Evolutionary conservation across 2,888 invertebrate species (phyloP).

Genomic region (Eupithecia subfuscata): DNA sequence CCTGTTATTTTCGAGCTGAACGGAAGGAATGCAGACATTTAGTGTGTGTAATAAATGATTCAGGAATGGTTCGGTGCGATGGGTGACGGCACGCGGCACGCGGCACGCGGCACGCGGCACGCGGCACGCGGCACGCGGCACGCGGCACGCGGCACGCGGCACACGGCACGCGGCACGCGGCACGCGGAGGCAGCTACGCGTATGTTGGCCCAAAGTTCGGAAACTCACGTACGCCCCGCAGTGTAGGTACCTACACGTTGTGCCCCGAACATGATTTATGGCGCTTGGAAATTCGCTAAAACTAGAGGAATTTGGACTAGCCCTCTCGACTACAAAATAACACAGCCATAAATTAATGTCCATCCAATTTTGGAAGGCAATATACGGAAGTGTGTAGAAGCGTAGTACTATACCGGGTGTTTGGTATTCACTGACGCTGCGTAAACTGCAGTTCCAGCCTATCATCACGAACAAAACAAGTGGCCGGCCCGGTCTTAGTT

Average conservation of each 20-base stretch:
- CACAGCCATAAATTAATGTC: background rate
- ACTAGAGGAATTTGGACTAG: slow-evolving; percentile 27
- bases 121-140: background rate
- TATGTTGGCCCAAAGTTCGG: background rate
- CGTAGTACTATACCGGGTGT: too few species aligned
- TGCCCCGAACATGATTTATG: slow-evolving; percentile 44
- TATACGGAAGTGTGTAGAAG: too few species aligned
- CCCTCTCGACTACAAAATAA: background rate
- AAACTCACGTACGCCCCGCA: slow-evolving; percentile 36
- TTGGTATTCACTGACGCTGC: too few species aligned
- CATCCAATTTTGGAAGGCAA: background rate
- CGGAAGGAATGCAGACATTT: too few species aligned
- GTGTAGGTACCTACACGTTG: slow-evolving; percentile 26
- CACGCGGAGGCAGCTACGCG: background rate
- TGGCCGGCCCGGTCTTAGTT: too few species aligned
- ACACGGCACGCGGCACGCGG: background rate
- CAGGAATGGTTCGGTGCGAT: background rate
- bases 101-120: background rate
- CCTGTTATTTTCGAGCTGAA: too few species aligned
- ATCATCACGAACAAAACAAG: too few species aligned
- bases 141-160: background rate
- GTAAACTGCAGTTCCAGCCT: too few species aligned
- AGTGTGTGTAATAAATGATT: background rate
- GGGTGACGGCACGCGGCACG: background rate
- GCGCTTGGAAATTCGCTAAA: slow-evolving; percentile 41